These are phyloP conservation scores for Tonatia bakeri DNA, from an alignment of 2,113 vertebrate species.

Conservation along the genomic window DNA sequence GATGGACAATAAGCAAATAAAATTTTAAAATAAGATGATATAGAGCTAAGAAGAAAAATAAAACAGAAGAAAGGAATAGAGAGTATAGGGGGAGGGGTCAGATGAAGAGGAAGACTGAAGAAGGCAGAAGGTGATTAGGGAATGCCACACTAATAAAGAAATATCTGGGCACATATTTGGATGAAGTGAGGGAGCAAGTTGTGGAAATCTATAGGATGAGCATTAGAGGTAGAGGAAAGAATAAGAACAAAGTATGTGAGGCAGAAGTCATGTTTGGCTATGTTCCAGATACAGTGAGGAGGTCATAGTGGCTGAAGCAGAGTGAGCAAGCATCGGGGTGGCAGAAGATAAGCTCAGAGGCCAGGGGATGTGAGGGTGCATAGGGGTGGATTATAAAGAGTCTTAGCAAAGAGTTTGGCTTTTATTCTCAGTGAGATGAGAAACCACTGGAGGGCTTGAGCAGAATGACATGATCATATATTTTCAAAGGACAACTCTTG, in stretches of 20 bases:
- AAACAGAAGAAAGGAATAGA: neutral
- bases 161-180: neutral
- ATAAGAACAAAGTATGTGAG: neutral
- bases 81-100: neutral
- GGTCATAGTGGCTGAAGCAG: neutral
- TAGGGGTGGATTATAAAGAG: no score
- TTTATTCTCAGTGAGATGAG: neutral
- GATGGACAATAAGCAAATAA: neutral
- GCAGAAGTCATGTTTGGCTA: neutral
- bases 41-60: slow-evolving; percentile 20
- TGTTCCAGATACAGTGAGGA: neutral
- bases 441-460: neutral
- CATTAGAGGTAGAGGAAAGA: neutral
- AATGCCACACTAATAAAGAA: neutral
- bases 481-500: slow-evolving; percentile 19
- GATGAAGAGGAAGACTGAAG: neutral
- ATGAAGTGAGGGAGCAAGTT: neutral
- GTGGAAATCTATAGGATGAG: neutral
- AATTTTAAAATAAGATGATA: neutral
- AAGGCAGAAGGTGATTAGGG: neutral
- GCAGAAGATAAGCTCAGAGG: neutral
- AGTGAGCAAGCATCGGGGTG: neutral
- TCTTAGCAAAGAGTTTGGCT: neutral
- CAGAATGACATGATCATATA: neutral
- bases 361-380: neutral